Conservation (phyloP, 2,888 invertebrate genomes). For the Cheilosia impressa region DNA sequence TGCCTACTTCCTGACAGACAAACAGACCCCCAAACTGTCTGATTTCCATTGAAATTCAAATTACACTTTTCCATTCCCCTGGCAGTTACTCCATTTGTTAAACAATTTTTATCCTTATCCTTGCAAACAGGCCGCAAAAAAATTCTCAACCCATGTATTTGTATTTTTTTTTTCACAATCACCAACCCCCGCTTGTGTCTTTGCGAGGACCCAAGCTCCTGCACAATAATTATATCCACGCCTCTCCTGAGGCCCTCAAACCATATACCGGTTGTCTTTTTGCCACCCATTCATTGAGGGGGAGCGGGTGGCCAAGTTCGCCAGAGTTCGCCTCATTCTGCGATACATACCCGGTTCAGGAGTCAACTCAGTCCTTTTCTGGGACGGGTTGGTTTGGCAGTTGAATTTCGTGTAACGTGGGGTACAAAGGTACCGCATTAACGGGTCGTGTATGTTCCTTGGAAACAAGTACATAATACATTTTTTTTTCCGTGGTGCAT, state of each 20-base stretch:
- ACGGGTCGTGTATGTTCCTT: constrained; percentile 57
- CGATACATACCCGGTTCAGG: constrained; percentile 62
- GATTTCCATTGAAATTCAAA: constrained; percentile 30
- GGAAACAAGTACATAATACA: constrained; percentile 24
- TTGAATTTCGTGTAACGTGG: constrained; percentile 64
- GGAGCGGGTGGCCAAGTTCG: background rate
- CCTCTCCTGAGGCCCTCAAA: constrained; percentile 62
- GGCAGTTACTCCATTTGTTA: constrained; percentile 52
- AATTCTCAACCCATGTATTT: constrained; percentile 23
- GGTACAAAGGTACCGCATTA: constrained; percentile 57
- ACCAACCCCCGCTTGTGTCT: background rate
- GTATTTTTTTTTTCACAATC: constrained; percentile 14
- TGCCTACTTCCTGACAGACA: constrained; percentile 69
- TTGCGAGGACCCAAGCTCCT: constrained; percentile 45
- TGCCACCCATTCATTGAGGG: constrained; percentile 22
- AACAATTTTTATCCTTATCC: constrained; percentile 64
- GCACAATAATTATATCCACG: constrained; percentile 49
- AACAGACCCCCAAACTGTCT: constrained; percentile 68
- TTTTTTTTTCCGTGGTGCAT: constrained; percentile 45
- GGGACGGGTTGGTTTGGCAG: constrained; percentile 66
- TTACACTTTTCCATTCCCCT: constrained; percentile 4
- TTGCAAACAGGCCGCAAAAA: constrained; percentile 47
- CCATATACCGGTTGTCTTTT: constrained; percentile 23
- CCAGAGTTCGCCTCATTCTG: constrained; percentile 40
- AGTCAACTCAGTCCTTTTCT: constrained; percentile 70